phyloP scores from a whole-genome alignment of 2,113 vertebrate species.

The Sardina pilchardus region DNA sequence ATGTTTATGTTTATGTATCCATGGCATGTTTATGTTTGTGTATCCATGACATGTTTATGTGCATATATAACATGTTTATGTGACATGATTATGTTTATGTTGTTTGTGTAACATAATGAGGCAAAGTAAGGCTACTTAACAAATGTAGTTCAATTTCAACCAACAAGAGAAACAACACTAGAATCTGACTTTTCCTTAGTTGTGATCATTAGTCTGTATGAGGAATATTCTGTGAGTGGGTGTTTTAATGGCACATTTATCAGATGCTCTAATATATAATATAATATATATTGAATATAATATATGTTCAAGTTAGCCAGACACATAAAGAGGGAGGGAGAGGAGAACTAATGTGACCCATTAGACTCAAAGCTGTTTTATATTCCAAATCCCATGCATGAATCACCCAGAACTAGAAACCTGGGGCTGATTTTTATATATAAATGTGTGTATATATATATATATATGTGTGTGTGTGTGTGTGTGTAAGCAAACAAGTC shows the following conservation, averaged over 20 bases:
- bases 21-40: too few relatives aligned
- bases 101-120: not conserved
- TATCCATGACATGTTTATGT: too few relatives aligned
- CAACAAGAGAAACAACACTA: not conserved
- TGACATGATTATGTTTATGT: not conserved
- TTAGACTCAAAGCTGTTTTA: not conserved
- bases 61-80: too few relatives aligned
- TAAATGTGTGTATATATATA: too few relatives aligned
- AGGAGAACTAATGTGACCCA: not conserved
- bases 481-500: too few relatives aligned
- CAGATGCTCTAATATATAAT: not conserved
- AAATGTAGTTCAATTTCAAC: not conserved
- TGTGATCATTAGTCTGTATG: not conserved
- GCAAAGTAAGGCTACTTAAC: not conserved
- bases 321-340: not conserved
- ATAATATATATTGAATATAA: too few relatives aligned
- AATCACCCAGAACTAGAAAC: not conserved
- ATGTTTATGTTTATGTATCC: too few relatives aligned
- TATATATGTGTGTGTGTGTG: too few relatives aligned
- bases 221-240: not conserved
- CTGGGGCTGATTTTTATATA: too few relatives aligned
- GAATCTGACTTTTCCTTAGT: not conserved
- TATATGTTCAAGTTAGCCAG: not conserved
- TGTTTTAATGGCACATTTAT: not conserved
- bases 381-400: not conserved